Percentiles rank a stretch among this genome's conserved stretches.
Evolutionary conservation across 2,888 invertebrate species (phyloP).

Genomic region (Bruchidius siliquastri): DNA sequence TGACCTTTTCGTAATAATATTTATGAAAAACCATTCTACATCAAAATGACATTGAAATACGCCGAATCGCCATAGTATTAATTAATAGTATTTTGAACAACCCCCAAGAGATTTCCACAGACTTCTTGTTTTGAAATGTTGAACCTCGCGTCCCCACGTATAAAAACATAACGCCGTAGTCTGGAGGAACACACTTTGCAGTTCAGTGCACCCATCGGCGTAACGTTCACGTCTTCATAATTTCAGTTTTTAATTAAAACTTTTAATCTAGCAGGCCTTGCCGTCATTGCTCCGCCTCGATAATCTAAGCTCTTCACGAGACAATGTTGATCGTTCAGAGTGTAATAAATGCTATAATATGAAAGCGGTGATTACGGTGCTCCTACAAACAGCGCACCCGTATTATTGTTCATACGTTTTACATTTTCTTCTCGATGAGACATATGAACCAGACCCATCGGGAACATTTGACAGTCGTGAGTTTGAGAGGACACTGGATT

Average conservation of each 20-base stretch:
- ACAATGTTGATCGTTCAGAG: constrained; percentile 23
- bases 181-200: not conserved
- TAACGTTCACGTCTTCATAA: not conserved
- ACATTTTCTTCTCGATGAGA: constrained; percentile 27
- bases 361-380: not conserved
- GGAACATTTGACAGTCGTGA: no score
- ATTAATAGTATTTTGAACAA: no score
- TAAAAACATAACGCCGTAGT: no score
- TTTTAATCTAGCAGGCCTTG: not conserved
- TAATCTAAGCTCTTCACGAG: constrained; percentile 2
- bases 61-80: no score
- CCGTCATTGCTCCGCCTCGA: not conserved
- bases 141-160: no score
- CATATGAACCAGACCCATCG: constrained; percentile 32
- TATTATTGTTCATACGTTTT: no score
- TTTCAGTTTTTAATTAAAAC: constrained; percentile 6
- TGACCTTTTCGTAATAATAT: no score
- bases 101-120: no score
- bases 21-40: no score
- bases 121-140: no score
- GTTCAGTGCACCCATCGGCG: not conserved
- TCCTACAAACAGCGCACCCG: not conserved
- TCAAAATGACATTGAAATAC: no score
- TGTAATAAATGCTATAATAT: constrained; percentile 16
- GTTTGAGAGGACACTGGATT: no score